Base-by-base conservation (phyloP, 1,140 invertebrate genomes). In the Dreissena rostriformis region DNA sequence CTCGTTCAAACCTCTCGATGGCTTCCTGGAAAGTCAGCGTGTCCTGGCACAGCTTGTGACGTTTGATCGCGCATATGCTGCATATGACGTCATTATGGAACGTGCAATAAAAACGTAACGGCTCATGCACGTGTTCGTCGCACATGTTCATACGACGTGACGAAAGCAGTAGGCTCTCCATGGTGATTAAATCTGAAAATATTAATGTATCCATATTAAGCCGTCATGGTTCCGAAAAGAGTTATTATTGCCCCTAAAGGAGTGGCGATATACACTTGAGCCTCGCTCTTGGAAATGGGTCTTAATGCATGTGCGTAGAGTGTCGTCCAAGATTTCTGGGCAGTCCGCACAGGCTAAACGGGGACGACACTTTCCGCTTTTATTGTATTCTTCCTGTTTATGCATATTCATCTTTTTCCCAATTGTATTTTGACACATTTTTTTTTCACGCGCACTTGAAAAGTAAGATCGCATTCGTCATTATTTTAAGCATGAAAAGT, bases 1-100 rank as follows among this genome's bases (percentile, higher is more conserved):
- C 71, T 49, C 49, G 26, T 52, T 73, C 49, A 19, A 73, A 73
- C 17, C 71, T 29, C 49, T 73, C 71, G 24, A 73, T 39, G 17
- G 71, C 49, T 52, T 73, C 71, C 5, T 26, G 28, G 24, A 49
- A 49, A 14, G 71, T 73, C 17, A 73, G 49, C 49, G 71, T 73
- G 19, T 73, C 71, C 8, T 73, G 26, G 49, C 71, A 73, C 26
- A 49, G 26, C 49, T 73, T 73, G 19, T 73, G 71, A 52, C 49
- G 49, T 52, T 73, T 73, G n/a, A 73, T 73, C 19, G 71, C 71
- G 49, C 71, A 73, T 19, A 73, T 29, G 24, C 71, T 39, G 71
- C 71, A 73, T 26, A 73, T 73, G 49, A 52, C 71, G 49, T 73
- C 71, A 49, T 73, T 29, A 73, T 73, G 71, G 49, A 52, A 73